Evolutionary conservation across 2,797 vertebrate species (phyloP), one percentile per base, ranked within the genome.

Genomic region (Pseudochirops cupreus): DNA sequence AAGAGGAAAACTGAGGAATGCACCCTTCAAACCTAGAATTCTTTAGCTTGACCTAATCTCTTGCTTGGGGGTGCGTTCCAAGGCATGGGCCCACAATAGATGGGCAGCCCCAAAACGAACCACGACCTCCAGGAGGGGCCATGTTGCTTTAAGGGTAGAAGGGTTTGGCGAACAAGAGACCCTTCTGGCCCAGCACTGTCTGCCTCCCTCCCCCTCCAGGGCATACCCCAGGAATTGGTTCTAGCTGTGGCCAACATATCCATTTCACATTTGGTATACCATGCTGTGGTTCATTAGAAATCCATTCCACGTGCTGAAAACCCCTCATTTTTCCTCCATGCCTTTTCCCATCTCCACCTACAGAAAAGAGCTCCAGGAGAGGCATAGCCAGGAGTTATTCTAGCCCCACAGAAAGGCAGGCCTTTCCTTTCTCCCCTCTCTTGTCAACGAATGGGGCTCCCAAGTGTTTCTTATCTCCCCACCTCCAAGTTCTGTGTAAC

Each of bases 71-170:
- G 57, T n/a, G 59, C 46, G 11, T 67, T 93, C 91, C 62, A 21
- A 33, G 94, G 62, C 56, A 28, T 31, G 59, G n/a, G 52, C 24
- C 94, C 46, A 16, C 57, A 5, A 18, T 82, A 57, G 52, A 82
- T 58, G 57, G 57, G 57, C 91, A n/a, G 4, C 5, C 16, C 46
- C 94, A 91, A 90, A 57, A 21, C 24, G 26, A 57, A 57, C 91
- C 92, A 93, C 53, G 1, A 46, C 82, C 67, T 92, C 33, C 56
- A 28, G 24, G n/a, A 94, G 87, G 95, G 94, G 92, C 96, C 56
- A 3, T 87, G 21, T 90, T 46, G 13, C 89, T 58, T 91, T 2
- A 58, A 33, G 58, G 91, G 46, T 12, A 59, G 87, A 21, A 54
- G 90, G 50, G 67, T 50, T 11, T 54, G 46, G 87, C 24, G 26